These are phyloP conservation scores for Aspidapion aeneum DNA, from an alignment of 2,888 invertebrate genomes.

Conservation along the genomic window DNA sequence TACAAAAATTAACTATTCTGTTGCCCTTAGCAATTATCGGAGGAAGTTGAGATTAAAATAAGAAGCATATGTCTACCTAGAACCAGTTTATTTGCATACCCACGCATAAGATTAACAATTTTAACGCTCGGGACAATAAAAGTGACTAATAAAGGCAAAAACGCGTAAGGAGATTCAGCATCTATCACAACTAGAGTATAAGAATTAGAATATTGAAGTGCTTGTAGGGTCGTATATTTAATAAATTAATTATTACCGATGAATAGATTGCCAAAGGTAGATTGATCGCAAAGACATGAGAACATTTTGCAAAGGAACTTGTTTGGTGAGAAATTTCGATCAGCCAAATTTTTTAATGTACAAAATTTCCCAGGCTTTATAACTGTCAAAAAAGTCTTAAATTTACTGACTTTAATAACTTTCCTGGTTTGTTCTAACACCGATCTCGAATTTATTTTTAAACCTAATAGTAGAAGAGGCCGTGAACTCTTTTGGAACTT, in stretches of 20 bases:
- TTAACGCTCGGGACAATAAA: neutral
- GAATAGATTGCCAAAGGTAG: neutral
- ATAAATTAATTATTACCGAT: neutral
- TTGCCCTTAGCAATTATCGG: neutral
- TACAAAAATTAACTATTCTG: neutral
- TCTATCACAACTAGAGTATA: neutral
- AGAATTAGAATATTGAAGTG: neutral
- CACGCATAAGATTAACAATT: neutral
- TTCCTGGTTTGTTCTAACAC: too few relatives aligned
- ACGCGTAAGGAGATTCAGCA: neutral
- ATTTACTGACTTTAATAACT: too few relatives aligned
- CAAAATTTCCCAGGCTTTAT: too few relatives aligned
- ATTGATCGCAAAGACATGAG: neutral
- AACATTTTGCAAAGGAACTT: neutral
- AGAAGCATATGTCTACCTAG: slow-evolving; percentile 1
- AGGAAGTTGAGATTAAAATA: neutral
- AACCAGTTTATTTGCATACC: slow-evolving; percentile 4
- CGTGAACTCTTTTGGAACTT: too few relatives aligned
- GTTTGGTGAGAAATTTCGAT: neutral
- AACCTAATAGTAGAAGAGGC: too few relatives aligned
- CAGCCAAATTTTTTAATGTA: neutral
- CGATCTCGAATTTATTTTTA: too few relatives aligned
- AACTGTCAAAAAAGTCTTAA: too few relatives aligned
- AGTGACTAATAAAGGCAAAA: neutral
- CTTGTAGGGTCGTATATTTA: neutral